A percentile compares a stretch with the other conserved stretches of the same genome.
Evolutionary conservation across 2,797 vertebrate genomes (phyloP).

Genomic region (Phrynocephalus guinanensis): DNA sequence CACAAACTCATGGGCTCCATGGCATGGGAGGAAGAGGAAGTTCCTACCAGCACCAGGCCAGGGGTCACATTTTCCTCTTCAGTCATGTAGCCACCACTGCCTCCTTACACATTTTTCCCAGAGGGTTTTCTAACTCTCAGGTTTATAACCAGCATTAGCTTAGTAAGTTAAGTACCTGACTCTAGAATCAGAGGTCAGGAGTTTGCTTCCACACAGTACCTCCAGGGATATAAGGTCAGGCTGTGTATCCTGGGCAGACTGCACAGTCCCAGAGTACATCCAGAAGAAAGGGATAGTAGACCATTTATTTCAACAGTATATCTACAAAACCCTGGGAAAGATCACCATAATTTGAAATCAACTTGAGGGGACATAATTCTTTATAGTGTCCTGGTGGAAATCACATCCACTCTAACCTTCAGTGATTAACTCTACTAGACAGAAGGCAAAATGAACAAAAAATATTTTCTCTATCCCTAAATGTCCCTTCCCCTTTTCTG

Average conservation of each 20-base stretch:
- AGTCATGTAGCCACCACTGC: background rate
- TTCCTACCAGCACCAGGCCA: background rate
- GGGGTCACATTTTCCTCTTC: background rate
- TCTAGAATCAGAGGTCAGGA: background rate
- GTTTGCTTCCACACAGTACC: no score
- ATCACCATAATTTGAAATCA: no score
- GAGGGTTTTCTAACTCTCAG: background rate
- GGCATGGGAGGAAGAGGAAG: background rate
- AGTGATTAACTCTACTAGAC: background rate
- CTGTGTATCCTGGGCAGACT: no score
- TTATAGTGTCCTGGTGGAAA: background rate
- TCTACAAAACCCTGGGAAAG: no score
- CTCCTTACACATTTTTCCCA: background rate
- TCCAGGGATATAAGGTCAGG: no score
- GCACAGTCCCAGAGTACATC: no score
- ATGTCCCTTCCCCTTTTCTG: background rate
- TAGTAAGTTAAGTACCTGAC: no score
- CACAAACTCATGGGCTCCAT: background rate
- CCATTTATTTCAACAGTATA: no score
- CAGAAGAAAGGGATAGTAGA: no score
- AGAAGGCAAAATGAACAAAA: background rate
- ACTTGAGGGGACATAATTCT: no score
- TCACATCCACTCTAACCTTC: background rate
- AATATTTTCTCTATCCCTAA: background rate
- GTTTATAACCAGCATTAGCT: no score